Conservation (phyloP, 2,797 vertebrate genomes). For the Cirrhinus molitorella region DNA sequence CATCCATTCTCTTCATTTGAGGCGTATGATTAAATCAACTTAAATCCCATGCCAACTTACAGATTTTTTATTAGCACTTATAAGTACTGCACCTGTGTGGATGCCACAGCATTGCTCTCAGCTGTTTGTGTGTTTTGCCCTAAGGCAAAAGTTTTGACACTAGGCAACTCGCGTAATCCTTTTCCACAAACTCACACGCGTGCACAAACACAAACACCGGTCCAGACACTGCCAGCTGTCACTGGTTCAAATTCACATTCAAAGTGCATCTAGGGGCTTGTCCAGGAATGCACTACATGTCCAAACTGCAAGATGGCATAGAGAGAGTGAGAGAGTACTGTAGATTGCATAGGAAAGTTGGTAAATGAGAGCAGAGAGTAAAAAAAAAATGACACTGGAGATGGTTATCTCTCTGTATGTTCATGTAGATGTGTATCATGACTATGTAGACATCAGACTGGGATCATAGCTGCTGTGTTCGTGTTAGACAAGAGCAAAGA, state of each 20-base stretch:
- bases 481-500: slow-evolving; percentile 33
- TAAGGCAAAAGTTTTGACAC: slow-evolving; percentile 37
- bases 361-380: slow-evolving; percentile 23
- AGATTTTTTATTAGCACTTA: slow-evolving; percentile 26
- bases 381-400: slow-evolving; percentile 25
- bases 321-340: slow-evolving; percentile 24
- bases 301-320: slow-evolving; percentile 55
- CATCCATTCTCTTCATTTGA: background rate
- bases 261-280: slow-evolving; percentile 63
- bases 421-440: slow-evolving; percentile 52
- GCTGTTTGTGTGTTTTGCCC: background rate
- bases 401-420: slow-evolving; percentile 45
- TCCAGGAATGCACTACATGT: slow-evolving; percentile 65
- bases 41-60: background rate
- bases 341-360: slow-evolving; percentile 29
- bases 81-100: slow-evolving; percentile 5
- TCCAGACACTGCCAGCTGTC: slow-evolving; percentile 50
- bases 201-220: slow-evolving; percentile 34
- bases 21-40: slow-evolving; percentile 7
- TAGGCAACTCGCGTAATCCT: slow-evolving; percentile 30
- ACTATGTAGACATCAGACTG: slow-evolving; percentile 41
- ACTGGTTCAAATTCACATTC: slow-evolving; percentile 47
- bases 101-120: background rate
- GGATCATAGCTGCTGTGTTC: slow-evolving; percentile 38
- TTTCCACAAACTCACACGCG: slow-evolving; percentile 16